phyloP scores from a whole-genome alignment of 1,140 invertebrate species.

The Zaprionus kolodkinae region DNA sequence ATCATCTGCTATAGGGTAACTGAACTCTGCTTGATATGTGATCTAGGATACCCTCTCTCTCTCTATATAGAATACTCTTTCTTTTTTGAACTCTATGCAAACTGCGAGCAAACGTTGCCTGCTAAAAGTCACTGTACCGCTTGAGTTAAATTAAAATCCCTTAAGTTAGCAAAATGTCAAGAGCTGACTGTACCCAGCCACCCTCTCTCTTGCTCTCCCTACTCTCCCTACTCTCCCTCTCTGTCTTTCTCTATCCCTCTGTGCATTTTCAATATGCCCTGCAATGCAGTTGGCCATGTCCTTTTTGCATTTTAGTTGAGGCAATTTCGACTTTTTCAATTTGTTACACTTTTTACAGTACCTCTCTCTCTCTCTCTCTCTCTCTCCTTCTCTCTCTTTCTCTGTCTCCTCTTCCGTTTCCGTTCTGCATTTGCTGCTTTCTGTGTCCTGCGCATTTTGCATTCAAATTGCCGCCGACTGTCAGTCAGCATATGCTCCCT shows the following conservation, averaged over 20 bases:
- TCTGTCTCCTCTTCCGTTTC: constrained; percentile 19
- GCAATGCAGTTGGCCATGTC: constrained; percentile 28
- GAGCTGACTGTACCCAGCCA: not conserved
- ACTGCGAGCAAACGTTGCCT: constrained; percentile 7
- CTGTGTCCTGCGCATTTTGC: constrained; percentile 46
- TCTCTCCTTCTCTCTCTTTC: constrained; percentile 19
- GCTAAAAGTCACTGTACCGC: constrained; percentile 5
- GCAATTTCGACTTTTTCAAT: constrained; percentile 52
- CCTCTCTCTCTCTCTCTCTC: constrained; percentile 6
- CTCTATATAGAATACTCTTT: not conserved
- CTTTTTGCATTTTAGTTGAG: constrained; percentile 53
- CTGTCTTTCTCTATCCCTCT: not conserved
- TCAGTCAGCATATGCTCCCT: constrained; percentile 53
- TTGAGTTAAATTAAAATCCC: constrained; percentile 46
- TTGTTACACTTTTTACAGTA: constrained; percentile 29
- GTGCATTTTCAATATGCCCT: constrained; percentile 35
- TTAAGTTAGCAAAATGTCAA: constrained; percentile 42
- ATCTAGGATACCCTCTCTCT: not conserved
- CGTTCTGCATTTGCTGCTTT: constrained; percentile 30
- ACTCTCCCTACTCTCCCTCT: not conserved
- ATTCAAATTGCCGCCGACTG: constrained; percentile 56
- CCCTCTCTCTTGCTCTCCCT: not conserved
- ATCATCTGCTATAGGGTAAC: constrained; percentile 35
- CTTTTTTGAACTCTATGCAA: not conserved
- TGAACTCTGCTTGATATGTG: constrained; percentile 31